Evolutionary conservation across 1,140 invertebrate genomes (phyloP), one percentile per base, ranked within the genome.

Genomic region (Drosophila subobscura): DNA sequence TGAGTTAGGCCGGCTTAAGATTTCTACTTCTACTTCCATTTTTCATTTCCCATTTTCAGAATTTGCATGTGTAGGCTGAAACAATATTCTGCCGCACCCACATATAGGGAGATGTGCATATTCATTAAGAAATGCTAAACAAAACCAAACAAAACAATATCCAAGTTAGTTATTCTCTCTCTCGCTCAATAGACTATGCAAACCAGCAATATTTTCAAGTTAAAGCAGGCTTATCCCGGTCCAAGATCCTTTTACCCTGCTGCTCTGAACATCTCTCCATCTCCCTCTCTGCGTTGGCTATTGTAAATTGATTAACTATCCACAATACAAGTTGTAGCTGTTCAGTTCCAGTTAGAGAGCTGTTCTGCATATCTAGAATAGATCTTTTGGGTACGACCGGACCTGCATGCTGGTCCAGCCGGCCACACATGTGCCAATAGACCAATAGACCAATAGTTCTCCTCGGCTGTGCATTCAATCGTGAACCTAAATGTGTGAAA

Each of bases 201-300:
- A 71, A 52, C 66, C 49, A 51, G 83, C 72, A 86, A 86, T 86
- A 86, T 86, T 86, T 86, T 86, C 83, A 86, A 86, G 83, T 86
- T 86, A 86, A 88, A 86, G 78, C 71, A 66, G 83, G 83, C 83
- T 86, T 88, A 86, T 79, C 80, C 79, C 52, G 44, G 20, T 33
- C 41, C 33, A 55, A 49, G 59, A 42, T 76, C 46, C 51, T 10
- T 51, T 46, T 60, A 14, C 41, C 33, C 58, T 64, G 72, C 44
- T 59, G 55, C 29, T 40, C 5, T 7, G 7, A 29, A 7, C 27
- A 29, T 33, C 2, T 37, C 10, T 12, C 10, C 12, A 0, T 37
- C 33, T 12, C 10, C 12, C 10, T 37, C 33, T 12, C 4, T 37
- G 33, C 33, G 12, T 37, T 37, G 33, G 33, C 75, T 45, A 78